phyloP scores from a whole-genome alignment of 2,888 invertebrate species.

The Mesoligia furuncula region DNA sequence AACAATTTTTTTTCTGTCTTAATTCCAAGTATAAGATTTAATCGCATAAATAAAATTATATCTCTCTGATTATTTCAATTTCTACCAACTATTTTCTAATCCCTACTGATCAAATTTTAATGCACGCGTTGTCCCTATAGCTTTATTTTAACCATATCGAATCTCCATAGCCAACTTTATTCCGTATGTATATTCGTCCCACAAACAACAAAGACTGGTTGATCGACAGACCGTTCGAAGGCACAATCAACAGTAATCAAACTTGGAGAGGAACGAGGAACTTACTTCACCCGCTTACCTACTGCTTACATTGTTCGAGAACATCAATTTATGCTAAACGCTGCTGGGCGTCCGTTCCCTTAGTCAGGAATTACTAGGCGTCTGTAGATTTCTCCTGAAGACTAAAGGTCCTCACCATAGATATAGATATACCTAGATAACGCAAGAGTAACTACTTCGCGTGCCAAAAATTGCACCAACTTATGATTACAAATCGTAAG shows the following conservation, averaged over 20 bases:
- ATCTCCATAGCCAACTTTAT: conserved; percentile 4
- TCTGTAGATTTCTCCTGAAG: not conserved
- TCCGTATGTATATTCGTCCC: conserved; percentile 42
- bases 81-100: not conserved
- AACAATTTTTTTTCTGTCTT: too few relatives aligned
- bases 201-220: conserved; percentile 58
- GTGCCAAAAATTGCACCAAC: too few relatives aligned
- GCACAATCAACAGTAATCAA: conserved; percentile 78
- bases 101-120: not conserved
- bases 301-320: conserved; percentile 69
- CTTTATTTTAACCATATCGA: conserved; percentile 4
- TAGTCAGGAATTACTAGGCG: not conserved
- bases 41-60: not conserved
- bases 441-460: too few relatives aligned
- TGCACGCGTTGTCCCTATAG: not conserved
- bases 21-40: not conserved
- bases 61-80: not conserved
- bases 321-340: conserved; percentile 66
- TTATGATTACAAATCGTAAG: too few relatives aligned
- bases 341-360: conserved; percentile 32
- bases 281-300: conserved; percentile 67
- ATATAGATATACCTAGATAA: too few relatives aligned
- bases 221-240: conserved; percentile 60
- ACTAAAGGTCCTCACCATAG: too few relatives aligned
- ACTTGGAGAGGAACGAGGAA: conserved; percentile 74